Evolutionary conservation across 2,113 vertebrate species (phyloP), one percentile per base, ranked within the genome.

Genomic region (Crocuta crocuta): DNA sequence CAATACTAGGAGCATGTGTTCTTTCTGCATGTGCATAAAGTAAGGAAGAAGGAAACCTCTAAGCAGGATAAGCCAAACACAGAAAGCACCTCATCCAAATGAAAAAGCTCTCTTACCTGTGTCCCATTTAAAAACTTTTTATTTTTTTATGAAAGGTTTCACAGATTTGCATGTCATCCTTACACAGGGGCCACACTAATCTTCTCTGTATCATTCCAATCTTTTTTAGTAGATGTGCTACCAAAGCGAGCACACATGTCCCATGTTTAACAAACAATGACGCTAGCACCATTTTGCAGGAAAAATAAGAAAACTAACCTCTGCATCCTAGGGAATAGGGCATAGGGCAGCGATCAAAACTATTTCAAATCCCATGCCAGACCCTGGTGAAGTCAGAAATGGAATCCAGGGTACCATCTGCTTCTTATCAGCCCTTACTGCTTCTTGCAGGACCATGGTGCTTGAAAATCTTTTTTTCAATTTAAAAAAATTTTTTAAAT

Each of bases 11-110:
- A 93, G 88, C 70, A 28, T 48, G 66, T 48, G 28, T 71, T 84
- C 81, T 68, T 80, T 84, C 68, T 80, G 39, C 43, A 23, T 74
- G 33, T 88, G 65, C 66, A 86, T 35, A 89, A 96, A 94, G 39
- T 16, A 4, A 82, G 43, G 53, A 63, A 48, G 58, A 55, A 83
- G 35, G 63, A 68, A 84, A 58, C 48, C 45, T 15, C 19, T 63
- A 92, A 48, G 11, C 35, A 43, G 83, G 39, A 43, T 12, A 58
- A 43, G 65, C 28, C 78, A 70, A 80, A 55, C 74, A 70, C 58
- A 81, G 68, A 65, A 70, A 80, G 83, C 23, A 28, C 55, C 74
- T 66, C 86, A 48, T 17, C 39, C 28, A 21, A 88, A 83, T 13
- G 50, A n/a, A 68, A 89, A 85, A 61, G 79, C 65, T 50, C 10